These are phyloP conservation scores for Elgaria multicarinata DNA, from an alignment of 2,113 vertebrate genomes.

Conservation along the genomic window DNA sequence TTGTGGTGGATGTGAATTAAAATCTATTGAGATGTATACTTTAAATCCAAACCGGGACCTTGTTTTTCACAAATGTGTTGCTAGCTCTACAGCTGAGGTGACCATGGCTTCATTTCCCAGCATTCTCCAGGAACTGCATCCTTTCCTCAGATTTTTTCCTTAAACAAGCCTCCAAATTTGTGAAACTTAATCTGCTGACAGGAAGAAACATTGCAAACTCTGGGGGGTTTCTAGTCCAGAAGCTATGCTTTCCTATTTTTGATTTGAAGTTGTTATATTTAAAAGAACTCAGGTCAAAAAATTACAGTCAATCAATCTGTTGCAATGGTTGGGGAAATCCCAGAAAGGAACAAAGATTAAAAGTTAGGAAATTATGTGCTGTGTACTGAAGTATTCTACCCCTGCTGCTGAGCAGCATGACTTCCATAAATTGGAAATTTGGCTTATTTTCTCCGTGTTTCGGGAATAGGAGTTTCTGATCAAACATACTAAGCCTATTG, in stretches of 20 bases:
- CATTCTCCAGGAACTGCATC: neutral
- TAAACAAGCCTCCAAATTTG: neutral
- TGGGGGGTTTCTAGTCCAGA: neutral
- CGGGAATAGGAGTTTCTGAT: neutral
- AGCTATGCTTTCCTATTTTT: neutral
- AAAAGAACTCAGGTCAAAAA: neutral
- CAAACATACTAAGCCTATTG: neutral
- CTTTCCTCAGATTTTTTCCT: neutral
- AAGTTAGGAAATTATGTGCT: neutral
- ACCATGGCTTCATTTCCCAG: neutral
- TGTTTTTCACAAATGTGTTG: neutral
- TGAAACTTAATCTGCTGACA: neutral
- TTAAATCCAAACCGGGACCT: neutral
- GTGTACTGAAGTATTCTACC: neutral
- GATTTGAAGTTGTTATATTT: neutral
- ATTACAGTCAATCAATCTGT: constrained; percentile 28
- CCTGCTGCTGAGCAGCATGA: neutral
- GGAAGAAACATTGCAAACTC: neutral
- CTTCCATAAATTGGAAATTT: constrained; percentile 20
- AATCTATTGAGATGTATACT: neutral
- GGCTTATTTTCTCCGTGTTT: constrained; percentile 1
- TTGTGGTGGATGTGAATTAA: neutral
- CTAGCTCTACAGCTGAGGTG: neutral
- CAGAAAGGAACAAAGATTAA: constrained; percentile 12
- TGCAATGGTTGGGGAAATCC: neutral